These are phyloP conservation scores for Dolichallabes microphthalmus DNA, from an alignment of 2,113 vertebrate genomes.

Conservation along the genomic window DNA sequence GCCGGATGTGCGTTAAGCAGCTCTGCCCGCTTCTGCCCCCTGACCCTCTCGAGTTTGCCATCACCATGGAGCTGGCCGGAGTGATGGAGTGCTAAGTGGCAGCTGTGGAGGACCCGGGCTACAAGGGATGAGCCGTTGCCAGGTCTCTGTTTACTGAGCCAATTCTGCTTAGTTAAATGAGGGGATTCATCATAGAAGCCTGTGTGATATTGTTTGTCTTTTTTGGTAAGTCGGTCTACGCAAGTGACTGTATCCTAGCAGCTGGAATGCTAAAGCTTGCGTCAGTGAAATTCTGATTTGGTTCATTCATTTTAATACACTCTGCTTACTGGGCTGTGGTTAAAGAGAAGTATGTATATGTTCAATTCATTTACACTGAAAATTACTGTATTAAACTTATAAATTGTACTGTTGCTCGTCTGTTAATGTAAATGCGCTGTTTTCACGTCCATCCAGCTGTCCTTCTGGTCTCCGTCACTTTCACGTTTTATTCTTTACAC, in stretches of 20 bases:
- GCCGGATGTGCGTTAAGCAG: constrained; percentile 55
- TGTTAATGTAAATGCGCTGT: background rate
- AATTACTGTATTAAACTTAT: background rate
- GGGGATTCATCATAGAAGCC: constrained; percentile 30
- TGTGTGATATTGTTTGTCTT: constrained; percentile 44
- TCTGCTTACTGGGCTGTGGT: background rate
- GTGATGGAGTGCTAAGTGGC: constrained; percentile 57
- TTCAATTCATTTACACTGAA: background rate
- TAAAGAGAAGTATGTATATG: background rate
- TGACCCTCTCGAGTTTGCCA: constrained; percentile 54
- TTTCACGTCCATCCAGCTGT: background rate
- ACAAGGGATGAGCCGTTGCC: constrained; percentile 44
- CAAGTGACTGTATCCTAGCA: constrained; percentile 45
- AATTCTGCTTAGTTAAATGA: constrained; percentile 66
- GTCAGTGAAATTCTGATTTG: constrained; percentile 5
- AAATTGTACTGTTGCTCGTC: background rate
- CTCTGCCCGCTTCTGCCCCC: constrained; percentile 49
- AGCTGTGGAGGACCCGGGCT: constrained; percentile 67
- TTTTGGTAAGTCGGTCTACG: constrained; percentile 46
- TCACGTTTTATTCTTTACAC: background rate
- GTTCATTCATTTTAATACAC: constrained; percentile 16
- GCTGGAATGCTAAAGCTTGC: constrained; percentile 18
- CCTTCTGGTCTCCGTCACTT: background rate
- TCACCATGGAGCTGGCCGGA: constrained; percentile 69
- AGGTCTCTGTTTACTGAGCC: constrained; percentile 65